Conservation (phyloP, 2,113 vertebrate species). For the Chaetorhynchus papuensis region DNA sequence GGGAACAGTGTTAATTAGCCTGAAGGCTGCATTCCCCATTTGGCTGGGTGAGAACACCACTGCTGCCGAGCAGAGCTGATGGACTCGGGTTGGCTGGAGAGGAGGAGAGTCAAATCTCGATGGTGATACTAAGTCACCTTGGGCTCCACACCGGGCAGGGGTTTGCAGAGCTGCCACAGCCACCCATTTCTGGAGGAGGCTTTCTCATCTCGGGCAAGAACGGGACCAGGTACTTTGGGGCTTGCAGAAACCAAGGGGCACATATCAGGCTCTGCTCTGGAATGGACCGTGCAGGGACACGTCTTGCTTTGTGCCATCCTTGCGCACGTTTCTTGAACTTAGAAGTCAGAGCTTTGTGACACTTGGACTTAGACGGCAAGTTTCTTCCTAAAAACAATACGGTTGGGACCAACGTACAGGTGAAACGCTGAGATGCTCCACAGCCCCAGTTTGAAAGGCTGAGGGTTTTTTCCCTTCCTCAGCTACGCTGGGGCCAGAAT, state of each 20-base stretch:
- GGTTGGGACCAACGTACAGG: neutral
- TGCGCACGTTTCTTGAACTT: accelerated
- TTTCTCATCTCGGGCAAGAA: neutral
- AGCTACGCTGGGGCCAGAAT: accelerated
- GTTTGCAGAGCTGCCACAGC: neutral
- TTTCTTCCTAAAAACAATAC: neutral
- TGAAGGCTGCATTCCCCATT: neutral
- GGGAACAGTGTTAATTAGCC: neutral
- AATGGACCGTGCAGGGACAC: accelerated
- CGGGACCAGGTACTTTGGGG: neutral
- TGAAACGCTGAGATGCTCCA: neutral
- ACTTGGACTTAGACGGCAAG: neutral
- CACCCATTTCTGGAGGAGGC: neutral
- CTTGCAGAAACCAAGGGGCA: neutral
- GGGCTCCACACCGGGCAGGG: neutral
- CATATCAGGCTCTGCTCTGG: accelerated
- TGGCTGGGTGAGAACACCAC: neutral
- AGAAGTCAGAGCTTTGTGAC: neutral
- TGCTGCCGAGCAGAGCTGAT: neutral
- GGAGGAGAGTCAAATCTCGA: neutral
- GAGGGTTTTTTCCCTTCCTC: neutral
- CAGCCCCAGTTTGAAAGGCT: neutral
- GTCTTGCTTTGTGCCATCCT: neutral
- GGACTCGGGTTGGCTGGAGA: neutral
- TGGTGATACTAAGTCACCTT: neutral